Evolutionary conservation across 2,797 vertebrate species (phyloP), one percentile per base, ranked within the genome.

Genomic region (Melanotaenia trifasciata): DNA sequence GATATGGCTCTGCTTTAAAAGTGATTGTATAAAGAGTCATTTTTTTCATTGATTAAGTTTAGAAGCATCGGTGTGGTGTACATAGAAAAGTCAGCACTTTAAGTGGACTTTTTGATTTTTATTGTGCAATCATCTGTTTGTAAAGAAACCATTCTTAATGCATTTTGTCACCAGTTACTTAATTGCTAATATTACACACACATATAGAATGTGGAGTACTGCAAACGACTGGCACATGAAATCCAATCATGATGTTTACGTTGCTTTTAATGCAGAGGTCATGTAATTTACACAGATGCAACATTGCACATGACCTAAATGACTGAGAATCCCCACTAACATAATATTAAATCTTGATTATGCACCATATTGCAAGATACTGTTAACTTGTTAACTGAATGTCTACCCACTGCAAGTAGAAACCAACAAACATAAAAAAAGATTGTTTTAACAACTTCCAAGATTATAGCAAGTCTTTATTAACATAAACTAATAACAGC

Each of bases 1-100:
- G 54, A 64, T 63, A 50, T 58, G 40, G 70, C 70, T 58, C 53
- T 58, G 53, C 53, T 36, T 33, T 57, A 58, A 64, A 58, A 47
- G 43, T 20, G 13, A 20, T 64, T 47, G 9, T 20, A 62, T 54
- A n/a, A 51, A 53, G 47, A 70, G 58, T 38, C 45, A 22, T n/a
- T 47, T 26, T 30, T 32, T 13, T 70, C 47, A 43, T 30, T 59
- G 35, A 56, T 62, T 62, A 32, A 32, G 35, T 26, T 28, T 28
- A 32, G 26, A 62, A 70, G 53, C 26, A 2, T 38, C 24, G n/a
- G 32, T 28, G 22, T 32, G 26, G 26, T 35, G 14, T 28, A n/a
- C 14, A 68, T 13, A 28, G 20, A 53, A 51, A 54, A 54, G 2
- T 24, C 12, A 54, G 22, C 7, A 13, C n/a, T 56, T 54, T 56